These are phyloP conservation scores for Stichodactyla helianthus DNA, from an alignment of 64 coral and sea anemone genomes.

Conservation along the genomic window DNA sequence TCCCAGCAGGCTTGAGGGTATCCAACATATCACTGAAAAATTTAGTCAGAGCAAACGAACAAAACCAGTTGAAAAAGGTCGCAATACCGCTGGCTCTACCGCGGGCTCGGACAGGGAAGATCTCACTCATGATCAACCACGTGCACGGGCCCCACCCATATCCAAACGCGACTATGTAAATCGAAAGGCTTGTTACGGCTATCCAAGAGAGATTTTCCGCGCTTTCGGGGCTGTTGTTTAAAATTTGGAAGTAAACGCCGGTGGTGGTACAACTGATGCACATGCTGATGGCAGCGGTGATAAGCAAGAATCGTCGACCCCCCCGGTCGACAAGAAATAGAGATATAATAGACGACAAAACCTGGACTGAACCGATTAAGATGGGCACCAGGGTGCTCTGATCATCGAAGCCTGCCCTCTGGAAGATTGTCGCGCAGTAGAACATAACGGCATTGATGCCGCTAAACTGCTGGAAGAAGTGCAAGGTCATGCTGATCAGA, in stretches of 20 bases:
- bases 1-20: conserved; percentile 45
- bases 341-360: conserved; percentile 44
- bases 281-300: conserved; percentile 52
- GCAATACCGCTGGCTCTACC: conserved; percentile 79
- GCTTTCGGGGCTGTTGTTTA: background rate
- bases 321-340: conserved; percentile 70
- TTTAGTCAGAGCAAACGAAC: conserved; percentile 63
- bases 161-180: conserved; percentile 83
- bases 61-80: conserved; percentile 83
- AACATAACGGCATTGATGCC: conserved; percentile 93
- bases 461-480: conserved; percentile 88
- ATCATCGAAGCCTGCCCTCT: conserved; percentile 57
- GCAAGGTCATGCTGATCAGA: conserved; percentile 63
- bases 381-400: conserved; percentile 73
- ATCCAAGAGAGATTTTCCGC: conserved; percentile 36
- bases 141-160: conserved; percentile 85
- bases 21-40: conserved; percentile 38
- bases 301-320: conserved; percentile 60
- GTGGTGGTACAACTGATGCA: conserved; percentile 37
- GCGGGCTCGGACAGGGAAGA: conserved; percentile 75
- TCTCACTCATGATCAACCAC: conserved; percentile 97
- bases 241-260: conserved; percentile 54
- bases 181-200: conserved; percentile 53
- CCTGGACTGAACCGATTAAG: conserved; percentile 67
- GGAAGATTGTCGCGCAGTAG: conserved; percentile 76